phyloP scores from a whole-genome alignment of 2,888 invertebrate genomes.

The Thera obeliscata region DNA sequence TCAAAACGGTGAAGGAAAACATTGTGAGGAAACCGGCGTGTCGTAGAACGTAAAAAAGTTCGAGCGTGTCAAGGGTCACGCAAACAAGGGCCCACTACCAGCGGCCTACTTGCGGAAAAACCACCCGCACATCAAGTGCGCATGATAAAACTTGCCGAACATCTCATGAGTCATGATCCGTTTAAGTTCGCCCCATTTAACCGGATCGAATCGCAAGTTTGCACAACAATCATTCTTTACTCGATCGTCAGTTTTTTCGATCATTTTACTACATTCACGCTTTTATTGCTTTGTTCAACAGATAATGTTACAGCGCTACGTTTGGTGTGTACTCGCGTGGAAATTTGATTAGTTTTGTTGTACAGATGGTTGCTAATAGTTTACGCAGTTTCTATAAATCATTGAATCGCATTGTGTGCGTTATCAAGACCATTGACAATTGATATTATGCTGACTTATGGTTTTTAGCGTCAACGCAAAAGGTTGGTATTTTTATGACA shows the following conservation, averaged over 20 bases:
- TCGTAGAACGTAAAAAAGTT: too few species aligned
- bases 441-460: slow-evolving; percentile 33
- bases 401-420: slow-evolving; percentile 46
- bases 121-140: too few species aligned
- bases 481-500: slow-evolving; percentile 3
- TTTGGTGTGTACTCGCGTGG: slow-evolving; percentile 71
- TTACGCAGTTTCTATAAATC: slow-evolving; percentile 71
- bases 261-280: slow-evolving; percentile 70
- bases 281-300: slow-evolving; percentile 63
- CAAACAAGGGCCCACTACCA: too few species aligned
- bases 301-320: slow-evolving; percentile 63
- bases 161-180: too few species aligned
- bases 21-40: too few species aligned
- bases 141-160: too few species aligned
- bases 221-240: slow-evolving; percentile 82
- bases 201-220: slow-evolving; percentile 79
- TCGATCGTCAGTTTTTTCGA: slow-evolving; percentile 75
- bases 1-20: too few species aligned
- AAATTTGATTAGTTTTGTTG: slow-evolving; percentile 78
- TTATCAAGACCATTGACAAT: slow-evolving; percentile 42
- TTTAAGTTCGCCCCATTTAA: slow-evolving; percentile 80
- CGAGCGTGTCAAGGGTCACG: too few species aligned
- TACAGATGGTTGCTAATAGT: slow-evolving; percentile 71
- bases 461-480: not conserved
- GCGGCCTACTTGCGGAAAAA: too few species aligned